Base-by-base conservation (phyloP, 2,797 vertebrate species). In the Acanthopagrus latus region DNA sequence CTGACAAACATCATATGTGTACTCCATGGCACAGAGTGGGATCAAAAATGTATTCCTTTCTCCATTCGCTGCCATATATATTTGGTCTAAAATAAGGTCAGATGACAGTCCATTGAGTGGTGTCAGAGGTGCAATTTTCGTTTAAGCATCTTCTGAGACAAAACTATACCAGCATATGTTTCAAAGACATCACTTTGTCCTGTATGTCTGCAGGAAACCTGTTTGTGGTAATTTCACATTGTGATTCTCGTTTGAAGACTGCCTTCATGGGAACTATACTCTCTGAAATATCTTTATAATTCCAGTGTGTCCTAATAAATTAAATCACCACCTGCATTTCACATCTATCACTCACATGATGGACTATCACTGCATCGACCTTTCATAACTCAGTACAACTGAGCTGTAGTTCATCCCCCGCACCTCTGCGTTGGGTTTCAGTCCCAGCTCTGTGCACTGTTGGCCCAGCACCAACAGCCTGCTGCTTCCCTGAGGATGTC, bases 381-480 rank as follows among this genome's bases (percentile, higher is more conserved):
- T 56, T 14, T 44, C 48, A 81, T 76, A 64, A 78, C 23, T 87
- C 55, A 76, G 11, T n/a, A n/a, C 29, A 6, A 55, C 55, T n/a
- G 52, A 54, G 67, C 47, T 0, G 5, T 25, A 56, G 25, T 38
- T 60, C 46, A n/a, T 64, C 76, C 74, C 71, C 48, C 44, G 14
- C 48, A 50, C 3, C 73, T 76, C 71, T 1, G 48, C 20, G 66
- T 52, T 82, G 50, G 29, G 18, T 41, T 75, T 79, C 48, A 77
- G 77, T 62, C 74, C 63, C 65, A 44, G 64, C 57, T 68, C 71
- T 41, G 56, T 41, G 62, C 44, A 8, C 81, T 52, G 44, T 7
- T 90, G 90, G 88, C 82, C 14, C 14, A 47, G 51, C 71, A 81
- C 62, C 83, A 89, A 67, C 27, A 80, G 74, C 58, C 82, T 68